phyloP scores from a whole-genome alignment of 2,888 invertebrate genomes.

The Sympetrum striolatum region DNA sequence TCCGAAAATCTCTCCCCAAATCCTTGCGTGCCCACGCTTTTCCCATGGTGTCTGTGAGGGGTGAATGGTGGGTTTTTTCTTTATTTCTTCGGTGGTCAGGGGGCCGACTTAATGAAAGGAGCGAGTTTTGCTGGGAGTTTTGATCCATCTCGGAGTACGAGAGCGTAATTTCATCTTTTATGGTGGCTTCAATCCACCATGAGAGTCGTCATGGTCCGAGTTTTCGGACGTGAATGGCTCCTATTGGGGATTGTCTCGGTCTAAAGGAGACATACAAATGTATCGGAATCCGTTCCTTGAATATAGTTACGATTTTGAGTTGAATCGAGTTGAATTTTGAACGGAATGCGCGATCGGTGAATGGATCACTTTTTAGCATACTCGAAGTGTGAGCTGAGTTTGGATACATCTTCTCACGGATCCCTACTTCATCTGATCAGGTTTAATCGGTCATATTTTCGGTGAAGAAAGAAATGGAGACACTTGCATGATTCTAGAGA shows the following conservation, averaged over 20 bases:
- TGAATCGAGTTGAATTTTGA: too few relatives aligned
- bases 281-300: not conserved
- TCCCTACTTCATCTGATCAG: too few relatives aligned
- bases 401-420: too few relatives aligned
- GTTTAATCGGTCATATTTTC: too few relatives aligned
- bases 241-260: not conserved
- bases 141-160: conserved; percentile 1
- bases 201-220: not conserved
- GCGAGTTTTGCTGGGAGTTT: not conserved
- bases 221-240: not conserved
- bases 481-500: too few relatives aligned
- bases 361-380: too few relatives aligned
- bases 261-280: not conserved
- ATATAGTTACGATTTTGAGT: too few relatives aligned
- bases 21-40: not conserved
- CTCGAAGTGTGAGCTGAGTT: too few relatives aligned
- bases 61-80: not conserved
- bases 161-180: not conserved
- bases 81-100: not conserved
- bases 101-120: not conserved
- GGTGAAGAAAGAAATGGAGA: too few relatives aligned
- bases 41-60: not conserved
- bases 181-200: not conserved
- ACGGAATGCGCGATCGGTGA: too few relatives aligned
- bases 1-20: conserved; percentile 35